Conservation (phyloP, 2,113 vertebrate genomes). For the Caranx melampygus region DNA sequence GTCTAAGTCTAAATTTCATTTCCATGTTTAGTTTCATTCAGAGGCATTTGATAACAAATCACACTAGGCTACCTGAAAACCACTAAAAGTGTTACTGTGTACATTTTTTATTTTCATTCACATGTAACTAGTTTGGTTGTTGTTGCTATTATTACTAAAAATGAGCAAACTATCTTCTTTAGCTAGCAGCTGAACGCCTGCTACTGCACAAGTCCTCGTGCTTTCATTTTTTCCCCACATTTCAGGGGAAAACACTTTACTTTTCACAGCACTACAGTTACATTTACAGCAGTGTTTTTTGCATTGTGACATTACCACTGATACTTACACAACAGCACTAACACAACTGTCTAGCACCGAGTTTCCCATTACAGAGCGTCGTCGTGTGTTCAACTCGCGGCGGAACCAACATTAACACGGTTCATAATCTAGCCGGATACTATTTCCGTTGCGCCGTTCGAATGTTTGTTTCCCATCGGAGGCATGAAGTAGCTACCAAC, state of each 20-base stretch:
- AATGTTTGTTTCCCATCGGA: slow-evolving; percentile 62
- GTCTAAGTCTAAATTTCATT: background rate
- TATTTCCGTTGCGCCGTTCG: slow-evolving; percentile 44
- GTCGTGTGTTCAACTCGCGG: rapidly evolving
- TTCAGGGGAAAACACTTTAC: too few relatives aligned
- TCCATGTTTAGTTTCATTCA: background rate
- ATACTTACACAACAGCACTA: background rate
- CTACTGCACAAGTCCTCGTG: too few relatives aligned
- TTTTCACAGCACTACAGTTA: too few relatives aligned
- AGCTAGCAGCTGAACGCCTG: too few relatives aligned
- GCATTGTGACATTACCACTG: background rate
- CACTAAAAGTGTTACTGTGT: background rate
- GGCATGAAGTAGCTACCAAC: slow-evolving; percentile 58
- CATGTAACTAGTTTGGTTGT: background rate
- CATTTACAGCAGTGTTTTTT: too few relatives aligned
- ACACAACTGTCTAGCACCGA: too few relatives aligned
- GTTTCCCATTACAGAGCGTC: background rate
- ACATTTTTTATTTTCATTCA: too few relatives aligned
- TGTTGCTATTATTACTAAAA: background rate
- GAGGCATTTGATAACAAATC: background rate
- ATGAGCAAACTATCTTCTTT: background rate
- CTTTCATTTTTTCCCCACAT: background rate
- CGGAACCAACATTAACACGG: background rate
- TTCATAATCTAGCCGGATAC: slow-evolving; percentile 20
- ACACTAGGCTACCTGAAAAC: background rate